Percentiles rank a stretch among this genome's conserved stretches.
Evolutionary conservation across 2,113 vertebrate genomes (phyloP).

Genomic region (Dicentrarchus labrax): DNA sequence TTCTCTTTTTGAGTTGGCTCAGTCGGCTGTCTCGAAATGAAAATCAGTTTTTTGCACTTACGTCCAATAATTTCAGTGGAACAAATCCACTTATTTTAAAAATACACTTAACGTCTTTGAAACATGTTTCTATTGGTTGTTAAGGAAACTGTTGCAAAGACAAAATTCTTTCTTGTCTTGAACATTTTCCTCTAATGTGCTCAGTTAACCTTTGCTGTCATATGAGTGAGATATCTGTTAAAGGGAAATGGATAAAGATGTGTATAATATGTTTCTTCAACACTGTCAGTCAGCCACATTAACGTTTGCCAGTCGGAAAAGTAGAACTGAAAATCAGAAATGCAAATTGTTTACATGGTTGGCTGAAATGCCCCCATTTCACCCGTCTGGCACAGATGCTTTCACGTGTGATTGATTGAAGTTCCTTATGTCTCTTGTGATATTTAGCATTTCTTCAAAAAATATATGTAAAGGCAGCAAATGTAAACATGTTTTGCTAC

Average conservation of each 20-base stretch:
- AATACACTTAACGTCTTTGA: constrained; percentile 6
- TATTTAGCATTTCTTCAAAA: constrained; percentile 55
- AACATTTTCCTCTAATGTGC: constrained; percentile 9
- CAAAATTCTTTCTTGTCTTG: not conserved
- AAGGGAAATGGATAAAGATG: constrained; percentile 15
- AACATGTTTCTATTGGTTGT: constrained; percentile 25
- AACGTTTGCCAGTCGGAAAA: not conserved
- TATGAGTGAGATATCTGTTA: constrained; percentile 21
- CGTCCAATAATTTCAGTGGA: constrained; percentile 70
- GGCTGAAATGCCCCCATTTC: constrained; percentile 46
- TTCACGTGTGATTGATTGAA: constrained; percentile 54
- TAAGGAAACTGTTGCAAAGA: constrained; percentile 4
- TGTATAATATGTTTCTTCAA: constrained; percentile 3
- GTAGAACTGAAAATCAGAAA: constrained; percentile 59
- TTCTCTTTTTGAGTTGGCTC: constrained; percentile 18
- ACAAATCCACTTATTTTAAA: constrained; percentile 14
- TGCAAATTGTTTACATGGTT: constrained; percentile 53
- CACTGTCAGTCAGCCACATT: constrained; percentile 20
- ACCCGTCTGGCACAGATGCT: constrained; percentile 54
- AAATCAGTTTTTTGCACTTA: constrained; percentile 57
- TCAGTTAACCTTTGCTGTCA: constrained; percentile 1
- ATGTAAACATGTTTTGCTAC: constrained; percentile 55
- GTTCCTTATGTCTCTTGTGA: constrained; percentile 3
- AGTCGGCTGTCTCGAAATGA: constrained; percentile 13
- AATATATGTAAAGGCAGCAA: constrained; percentile 41